Evolutionary conservation across 2,113 vertebrate genomes (phyloP).

Genomic region (Planiliza haematocheilus): DNA sequence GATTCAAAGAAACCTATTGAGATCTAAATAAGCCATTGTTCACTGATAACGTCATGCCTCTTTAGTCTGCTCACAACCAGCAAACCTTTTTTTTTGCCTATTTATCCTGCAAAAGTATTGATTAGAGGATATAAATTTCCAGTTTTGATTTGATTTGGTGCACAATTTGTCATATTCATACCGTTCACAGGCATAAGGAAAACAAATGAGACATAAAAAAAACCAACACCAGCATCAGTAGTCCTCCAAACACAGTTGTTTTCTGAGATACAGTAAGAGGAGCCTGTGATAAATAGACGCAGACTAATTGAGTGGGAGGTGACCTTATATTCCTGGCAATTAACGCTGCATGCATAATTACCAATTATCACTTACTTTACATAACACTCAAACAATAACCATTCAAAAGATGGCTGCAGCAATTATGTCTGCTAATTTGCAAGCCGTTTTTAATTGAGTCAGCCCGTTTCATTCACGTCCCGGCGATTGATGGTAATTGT

Average conservation of each 20-base stretch:
- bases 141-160: neutral
- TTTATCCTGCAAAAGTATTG: neutral
- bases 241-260: conserved; percentile 25
- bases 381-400: conserved; percentile 63
- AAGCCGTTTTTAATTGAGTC: conserved; percentile 68
- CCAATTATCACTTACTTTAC: conserved; percentile 67
- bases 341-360: conserved; percentile 64
- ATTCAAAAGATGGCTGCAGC: conserved; percentile 54
- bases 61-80: neutral
- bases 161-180: too few species aligned
- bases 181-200: neutral
- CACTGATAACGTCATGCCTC: neutral
- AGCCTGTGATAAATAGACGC: conserved; percentile 44
- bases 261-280: conserved; percentile 56
- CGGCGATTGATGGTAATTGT: conserved; percentile 60
- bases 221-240: conserved; percentile 10
- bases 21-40: neutral
- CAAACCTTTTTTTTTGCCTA: neutral
- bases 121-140: neutral
- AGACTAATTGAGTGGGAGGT: conserved; percentile 45
- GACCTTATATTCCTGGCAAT: conserved; percentile 64
- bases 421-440: conserved; percentile 73
- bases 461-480: conserved; percentile 69
- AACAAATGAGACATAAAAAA: neutral
- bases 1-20: neutral